phyloP scores from a whole-genome alignment of 2,888 invertebrate genomes.

The Agrochola lota region DNA sequence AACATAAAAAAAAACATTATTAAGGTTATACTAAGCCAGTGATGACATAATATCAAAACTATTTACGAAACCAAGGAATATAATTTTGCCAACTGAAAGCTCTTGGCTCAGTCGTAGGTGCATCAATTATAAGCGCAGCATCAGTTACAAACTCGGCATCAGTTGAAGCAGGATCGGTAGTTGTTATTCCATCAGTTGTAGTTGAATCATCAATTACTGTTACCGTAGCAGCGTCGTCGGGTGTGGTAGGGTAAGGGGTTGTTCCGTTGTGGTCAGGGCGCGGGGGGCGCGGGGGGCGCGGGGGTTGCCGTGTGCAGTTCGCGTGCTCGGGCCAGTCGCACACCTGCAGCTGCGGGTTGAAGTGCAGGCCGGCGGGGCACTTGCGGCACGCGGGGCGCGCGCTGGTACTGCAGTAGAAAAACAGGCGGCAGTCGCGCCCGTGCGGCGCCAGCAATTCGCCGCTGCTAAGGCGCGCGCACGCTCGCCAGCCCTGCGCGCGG shows the following conservation, averaged over 20 bases:
- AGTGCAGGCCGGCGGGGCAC: constrained; percentile 72
- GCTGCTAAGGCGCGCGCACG: constrained; percentile 63
- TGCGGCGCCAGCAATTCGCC: constrained; percentile 66
- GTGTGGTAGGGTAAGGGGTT: background rate
- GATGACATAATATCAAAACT: background rate
- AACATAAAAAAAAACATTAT: background rate
- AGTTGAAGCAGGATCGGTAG: background rate
- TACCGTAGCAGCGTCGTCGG: background rate
- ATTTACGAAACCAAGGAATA: constrained; percentile 7
- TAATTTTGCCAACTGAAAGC: background rate
- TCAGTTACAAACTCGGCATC: background rate
- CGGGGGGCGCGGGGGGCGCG: background rate
- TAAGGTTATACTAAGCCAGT: background rate
- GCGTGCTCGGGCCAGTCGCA: constrained; percentile 69
- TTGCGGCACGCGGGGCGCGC: constrained; percentile 68
- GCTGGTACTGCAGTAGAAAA: constrained; percentile 70
- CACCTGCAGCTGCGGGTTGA: constrained; percentile 69
- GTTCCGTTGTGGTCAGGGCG: background rate
- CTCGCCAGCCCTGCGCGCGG: constrained; percentile 39
- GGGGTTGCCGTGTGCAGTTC: constrained; percentile 54
- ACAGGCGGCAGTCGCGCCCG: constrained; percentile 73
- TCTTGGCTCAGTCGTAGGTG: too few species aligned
- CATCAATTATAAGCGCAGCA: background rate
- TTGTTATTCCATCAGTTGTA: background rate
- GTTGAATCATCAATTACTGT: background rate